phyloP scores from a whole-genome alignment of 2,797 vertebrate species.

The Parambassis ranga region DNA sequence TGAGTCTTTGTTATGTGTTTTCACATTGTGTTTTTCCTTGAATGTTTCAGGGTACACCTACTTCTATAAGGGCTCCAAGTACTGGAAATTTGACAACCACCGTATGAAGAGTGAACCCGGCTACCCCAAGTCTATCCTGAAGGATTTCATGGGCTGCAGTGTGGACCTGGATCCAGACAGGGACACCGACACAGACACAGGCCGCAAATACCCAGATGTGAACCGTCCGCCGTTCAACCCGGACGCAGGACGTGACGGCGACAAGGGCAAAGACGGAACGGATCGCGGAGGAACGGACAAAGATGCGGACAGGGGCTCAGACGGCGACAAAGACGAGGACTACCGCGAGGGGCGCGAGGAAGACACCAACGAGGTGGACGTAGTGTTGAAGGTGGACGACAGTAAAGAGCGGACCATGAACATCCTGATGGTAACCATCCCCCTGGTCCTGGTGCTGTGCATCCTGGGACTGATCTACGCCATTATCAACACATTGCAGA shows the following conservation, averaged over 20 bases:
- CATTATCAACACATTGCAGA: slow-evolving; percentile 94
- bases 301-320: slow-evolving; percentile 35
- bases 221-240: slow-evolving; percentile 83
- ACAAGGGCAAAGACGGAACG: slow-evolving; percentile 51
- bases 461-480: slow-evolving; percentile 91
- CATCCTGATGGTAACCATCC: slow-evolving; percentile 91
- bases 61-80: slow-evolving; percentile 96
- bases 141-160: slow-evolving; percentile 96
- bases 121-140: slow-evolving; percentile 95
- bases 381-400: slow-evolving; percentile 93
- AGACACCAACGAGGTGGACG: slow-evolving; percentile 87
- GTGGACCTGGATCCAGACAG: slow-evolving; percentile 80
- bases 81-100: slow-evolving; percentile 99
- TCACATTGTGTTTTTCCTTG: not conserved
- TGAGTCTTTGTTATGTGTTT: not conserved
- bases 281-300: slow-evolving; percentile 48
- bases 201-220: slow-evolving; percentile 81
- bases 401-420: slow-evolving; percentile 89
- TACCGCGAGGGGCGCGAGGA: slow-evolving; percentile 73
- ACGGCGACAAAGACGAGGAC: slow-evolving; percentile 47
- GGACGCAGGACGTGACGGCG: slow-evolving; percentile 61
- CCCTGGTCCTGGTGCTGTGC: slow-evolving; percentile 91
- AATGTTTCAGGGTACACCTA: slow-evolving; percentile 86
- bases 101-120: slow-evolving; percentile 93
- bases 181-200: slow-evolving; percentile 71